Base-by-base conservation (phyloP, 2,888 invertebrate species). In the Meandrusa payeni region DNA sequence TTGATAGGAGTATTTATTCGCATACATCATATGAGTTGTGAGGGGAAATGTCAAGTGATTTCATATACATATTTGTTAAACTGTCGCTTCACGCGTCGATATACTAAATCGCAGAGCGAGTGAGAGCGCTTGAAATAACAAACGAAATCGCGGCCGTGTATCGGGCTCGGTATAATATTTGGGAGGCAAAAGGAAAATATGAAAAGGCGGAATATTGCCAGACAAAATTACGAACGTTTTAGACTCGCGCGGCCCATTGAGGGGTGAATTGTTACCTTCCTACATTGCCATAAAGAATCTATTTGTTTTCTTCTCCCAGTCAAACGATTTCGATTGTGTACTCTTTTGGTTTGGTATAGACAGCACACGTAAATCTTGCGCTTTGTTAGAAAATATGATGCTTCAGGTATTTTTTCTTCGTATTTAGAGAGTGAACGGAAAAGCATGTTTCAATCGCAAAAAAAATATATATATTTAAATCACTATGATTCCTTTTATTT, bases 201-300 rank as follows among this genome's bases (percentile, higher is more conserved):
- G 83, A 79, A 81, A 85, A 81, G 76, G 74, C 76, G 63, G 77
- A 82, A 83, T 82, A 83, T 86, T 79, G 79, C 80, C 77, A 76
- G 78, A 76, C 82, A 71, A 82, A 82, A 86, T 86, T 85, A 83
- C 83, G 79, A 81, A 82, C 81, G 76, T 75, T 83, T 85, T 82
- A 74, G 83, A 83, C 80, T 82, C 79, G 61, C 71, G 76, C 77
- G 75, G 74, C 73, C 81, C 75, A 82, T 83, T 78, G 80, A 76
- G 76, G 70, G 78, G 74, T 77, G 76, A 82, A 83, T 82, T 85
- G 81, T 85, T 79, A 80, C 80, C 81, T 82, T 78, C 72, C 66
- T 73, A 76, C 79, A 74, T 80, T 72, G 78, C 72, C 74, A 72
- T 81, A 79, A 77, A 78, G 77, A 76, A 80, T 79, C 76, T 80